Evolutionary conservation across 2,888 invertebrate species (phyloP).

Genomic region (Campoletis raptor): DNA sequence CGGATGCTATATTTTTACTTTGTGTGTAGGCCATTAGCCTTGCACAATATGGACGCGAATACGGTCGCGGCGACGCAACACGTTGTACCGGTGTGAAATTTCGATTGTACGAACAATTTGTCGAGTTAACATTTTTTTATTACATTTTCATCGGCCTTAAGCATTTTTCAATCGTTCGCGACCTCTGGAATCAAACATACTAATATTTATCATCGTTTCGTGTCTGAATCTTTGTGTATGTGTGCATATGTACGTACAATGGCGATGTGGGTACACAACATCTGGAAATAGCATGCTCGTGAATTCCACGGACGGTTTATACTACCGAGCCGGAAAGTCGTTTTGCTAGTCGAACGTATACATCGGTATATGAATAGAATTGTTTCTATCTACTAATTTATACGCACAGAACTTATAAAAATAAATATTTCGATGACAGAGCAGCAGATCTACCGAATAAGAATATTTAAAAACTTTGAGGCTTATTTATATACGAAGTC

Average conservation of each 20-base stretch:
- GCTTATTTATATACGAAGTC: background rate
- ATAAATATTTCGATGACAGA: conserved; percentile 2
- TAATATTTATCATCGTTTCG: background rate
- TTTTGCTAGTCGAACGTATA: conserved; percentile 49
- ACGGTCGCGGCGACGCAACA: conserved; percentile 68
- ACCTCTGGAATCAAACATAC: conserved; percentile 7
- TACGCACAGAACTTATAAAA: background rate
- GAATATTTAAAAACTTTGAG: background rate
- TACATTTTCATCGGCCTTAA: conserved; percentile 18
- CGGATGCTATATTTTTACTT: conserved; percentile 60
- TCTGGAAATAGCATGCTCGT: conserved; percentile 72
- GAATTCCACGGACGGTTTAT: conserved; percentile 53
- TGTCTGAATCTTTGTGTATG: background rate
- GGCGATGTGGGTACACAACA: conserved; percentile 56
- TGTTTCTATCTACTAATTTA: background rate
- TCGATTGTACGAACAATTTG: conserved; percentile 4
- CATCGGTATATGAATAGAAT: background rate
- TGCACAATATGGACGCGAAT: conserved; percentile 72
- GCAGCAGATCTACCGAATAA: background rate
- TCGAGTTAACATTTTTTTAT: background rate
- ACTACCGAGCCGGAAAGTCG: conserved; percentile 55
- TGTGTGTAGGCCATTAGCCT: conserved; percentile 66
- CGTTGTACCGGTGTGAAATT: conserved; percentile 62
- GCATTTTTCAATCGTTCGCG: conserved; percentile 3
- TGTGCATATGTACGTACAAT: conserved; percentile 3